Conservation (phyloP, 2,797 vertebrate species). For the Chiloscyllium punctatum region DNA sequence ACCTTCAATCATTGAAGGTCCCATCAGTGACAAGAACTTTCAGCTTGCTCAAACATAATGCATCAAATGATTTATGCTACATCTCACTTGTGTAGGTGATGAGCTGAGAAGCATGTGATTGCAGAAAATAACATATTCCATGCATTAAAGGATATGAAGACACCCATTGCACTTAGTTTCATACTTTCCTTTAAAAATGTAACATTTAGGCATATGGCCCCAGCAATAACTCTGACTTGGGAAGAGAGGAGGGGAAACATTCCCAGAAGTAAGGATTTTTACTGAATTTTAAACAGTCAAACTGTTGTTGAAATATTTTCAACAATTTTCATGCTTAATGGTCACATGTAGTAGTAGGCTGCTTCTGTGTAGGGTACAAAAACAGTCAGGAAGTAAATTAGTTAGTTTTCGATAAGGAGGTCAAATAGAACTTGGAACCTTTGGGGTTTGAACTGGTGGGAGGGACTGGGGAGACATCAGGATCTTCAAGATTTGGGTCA, state of each 20-base stretch:
- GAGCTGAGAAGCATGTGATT: too few species aligned
- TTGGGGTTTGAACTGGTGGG: background rate
- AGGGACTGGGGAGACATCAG: background rate
- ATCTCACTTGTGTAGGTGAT: too few species aligned
- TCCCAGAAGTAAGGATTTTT: background rate
- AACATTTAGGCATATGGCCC: background rate
- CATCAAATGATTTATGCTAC: too few species aligned
- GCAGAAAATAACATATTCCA: too few species aligned
- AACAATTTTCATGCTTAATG: background rate
- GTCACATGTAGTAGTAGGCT: background rate
- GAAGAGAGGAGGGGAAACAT: background rate
- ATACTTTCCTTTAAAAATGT: too few species aligned
- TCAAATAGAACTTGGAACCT: background rate
- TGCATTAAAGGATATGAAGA: too few species aligned
- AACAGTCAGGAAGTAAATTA: background rate
- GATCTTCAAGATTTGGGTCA: background rate
- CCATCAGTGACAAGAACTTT: too few species aligned
- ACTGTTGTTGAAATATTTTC: background rate
- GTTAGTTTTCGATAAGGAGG: background rate
- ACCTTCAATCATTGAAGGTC: too few species aligned
- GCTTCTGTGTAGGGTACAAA: background rate
- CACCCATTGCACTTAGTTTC: too few species aligned
- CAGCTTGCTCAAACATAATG: too few species aligned
- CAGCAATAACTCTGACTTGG: background rate
- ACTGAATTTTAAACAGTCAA: background rate